Conservation (phyloP, 2,888 invertebrate genomes). For the Clusia tigrina region DNA sequence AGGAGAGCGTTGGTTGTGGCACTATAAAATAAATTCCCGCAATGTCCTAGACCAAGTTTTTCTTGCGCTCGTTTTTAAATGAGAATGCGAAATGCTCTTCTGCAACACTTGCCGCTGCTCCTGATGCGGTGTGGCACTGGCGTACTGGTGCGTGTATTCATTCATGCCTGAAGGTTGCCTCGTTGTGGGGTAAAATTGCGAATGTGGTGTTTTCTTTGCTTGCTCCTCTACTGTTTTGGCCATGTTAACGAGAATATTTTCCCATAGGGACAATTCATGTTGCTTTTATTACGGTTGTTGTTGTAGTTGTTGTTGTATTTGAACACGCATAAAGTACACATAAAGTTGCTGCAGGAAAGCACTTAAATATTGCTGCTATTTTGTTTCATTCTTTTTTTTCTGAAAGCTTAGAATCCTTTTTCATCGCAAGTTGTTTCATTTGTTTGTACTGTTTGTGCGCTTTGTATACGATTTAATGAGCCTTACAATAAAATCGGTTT, state of each 20-base stretch:
- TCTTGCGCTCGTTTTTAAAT: slow-evolving; percentile 5
- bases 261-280: slow-evolving; percentile 1
- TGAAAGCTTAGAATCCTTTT: background rate
- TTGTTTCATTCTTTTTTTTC: background rate
- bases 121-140: slow-evolving; percentile 12
- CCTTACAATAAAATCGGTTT: no score
- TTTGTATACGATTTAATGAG: no score
- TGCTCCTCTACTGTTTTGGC: background rate
- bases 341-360: background rate
- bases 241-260: no score
- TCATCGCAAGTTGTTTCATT: background rate
- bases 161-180: slow-evolving; percentile 38
- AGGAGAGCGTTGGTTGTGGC: background rate
- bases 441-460: background rate
- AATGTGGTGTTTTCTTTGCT: background rate
- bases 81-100: background rate
- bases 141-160: slow-evolving; percentile 11
- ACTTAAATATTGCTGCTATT: background rate
- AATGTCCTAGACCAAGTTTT: slow-evolving; percentile 57
- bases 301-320: background rate
- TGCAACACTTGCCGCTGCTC: slow-evolving; percentile 10
- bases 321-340: slow-evolving; percentile 13
- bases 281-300: background rate
- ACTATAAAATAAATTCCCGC: slow-evolving; percentile 13
- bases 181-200: background rate